phyloP scores from a whole-genome alignment of 2,797 vertebrate genomes.

The Pempheris klunzingeri region DNA sequence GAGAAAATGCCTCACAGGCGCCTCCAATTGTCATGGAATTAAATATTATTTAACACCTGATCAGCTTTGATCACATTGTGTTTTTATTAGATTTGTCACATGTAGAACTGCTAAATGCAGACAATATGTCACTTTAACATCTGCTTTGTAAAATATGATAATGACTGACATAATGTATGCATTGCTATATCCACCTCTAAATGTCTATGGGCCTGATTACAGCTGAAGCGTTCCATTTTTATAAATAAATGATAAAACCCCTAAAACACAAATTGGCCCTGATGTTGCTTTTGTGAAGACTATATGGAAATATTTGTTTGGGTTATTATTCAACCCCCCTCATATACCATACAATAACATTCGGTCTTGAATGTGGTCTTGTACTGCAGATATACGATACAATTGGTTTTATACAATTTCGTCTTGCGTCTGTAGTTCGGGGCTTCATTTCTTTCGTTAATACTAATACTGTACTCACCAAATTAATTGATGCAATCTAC shows the following conservation, averaged over 20 bases:
- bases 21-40: slow-evolving; percentile 42
- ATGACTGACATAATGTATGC: neutral
- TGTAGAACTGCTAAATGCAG: slow-evolving; percentile 5
- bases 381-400: neutral
- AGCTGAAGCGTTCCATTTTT: neutral
- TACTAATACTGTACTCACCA: no score
- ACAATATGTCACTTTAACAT: slow-evolving; percentile 15
- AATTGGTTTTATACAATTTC: neutral
- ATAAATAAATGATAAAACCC: neutral
- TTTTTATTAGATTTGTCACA: slow-evolving; percentile 8
- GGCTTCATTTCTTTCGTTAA: no score
- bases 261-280: neutral
- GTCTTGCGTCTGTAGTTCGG: neutral
- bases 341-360: no score
- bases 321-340: no score
- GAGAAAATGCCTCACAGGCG: slow-evolving; percentile 28
- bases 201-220: neutral
- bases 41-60: slow-evolving; percentile 29
- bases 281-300: neutral
- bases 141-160: neutral
- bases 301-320: neutral
- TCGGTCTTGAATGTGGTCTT: neutral
- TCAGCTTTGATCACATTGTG: slow-evolving; percentile 42
- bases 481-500: neutral
- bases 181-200: neutral